Percentiles rank a stretch among this genome's conserved stretches.
Conservation (phyloP, 35 echinoderm and acorn worm species). For the Patiria miniata region DNA sequence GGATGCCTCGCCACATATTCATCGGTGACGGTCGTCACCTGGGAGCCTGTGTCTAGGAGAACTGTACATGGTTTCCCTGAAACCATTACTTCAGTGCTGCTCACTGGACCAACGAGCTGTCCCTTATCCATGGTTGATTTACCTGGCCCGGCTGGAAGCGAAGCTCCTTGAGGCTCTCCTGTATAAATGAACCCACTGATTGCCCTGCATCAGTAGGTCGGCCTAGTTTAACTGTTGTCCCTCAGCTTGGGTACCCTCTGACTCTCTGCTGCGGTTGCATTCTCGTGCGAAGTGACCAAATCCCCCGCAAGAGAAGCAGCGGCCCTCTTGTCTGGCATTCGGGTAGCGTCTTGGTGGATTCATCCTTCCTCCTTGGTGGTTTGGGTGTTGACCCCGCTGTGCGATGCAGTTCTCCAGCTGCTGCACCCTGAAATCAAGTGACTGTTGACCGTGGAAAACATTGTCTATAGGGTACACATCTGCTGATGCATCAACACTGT, state of each 20-base stretch:
- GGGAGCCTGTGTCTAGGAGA: conserved; percentile 34
- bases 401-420: too few species aligned
- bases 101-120: background rate
- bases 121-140: background rate
- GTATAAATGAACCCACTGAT: background rate
- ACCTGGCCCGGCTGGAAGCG: background rate
- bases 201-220: background rate
- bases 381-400: background rate
- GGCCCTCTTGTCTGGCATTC: background rate
- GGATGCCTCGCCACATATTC: background rate
- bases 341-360: background rate
- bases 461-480: background rate
- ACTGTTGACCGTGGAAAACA: background rate
- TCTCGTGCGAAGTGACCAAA: background rate
- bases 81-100: background rate
- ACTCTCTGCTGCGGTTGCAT: background rate
- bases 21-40: conserved; percentile 12
- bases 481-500: background rate
- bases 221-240: background rate
- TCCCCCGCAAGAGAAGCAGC: background rate
- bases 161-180: too few species aligned
- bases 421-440: too few species aligned
- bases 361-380: background rate
- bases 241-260: background rate
- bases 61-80: background rate